phyloP scores from a whole-genome alignment of 1,140 invertebrate genomes.

The roundworm (Caenorhabditis elegans) region WBcel235 BX284603.4:4645501-4646000 shows the following conservation, averaged over 20 bases:
- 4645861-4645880: conserved; percentile 6
- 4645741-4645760: conserved; percentile 3
- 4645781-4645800: not conserved
- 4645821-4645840: not conserved
- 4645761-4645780: not conserved
- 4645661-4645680: no score
- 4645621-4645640: not conserved
- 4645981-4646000: no score
- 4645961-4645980: no score
- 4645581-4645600: conserved; percentile 27
- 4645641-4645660: not conserved
- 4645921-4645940: not conserved
- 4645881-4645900: not conserved
- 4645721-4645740: not conserved
- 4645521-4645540: not conserved
- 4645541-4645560: not conserved
- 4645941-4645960: not conserved
- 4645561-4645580: not conserved
- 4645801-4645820: conserved; percentile 1
- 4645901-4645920: not conserved
- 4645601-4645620: not conserved
- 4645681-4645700: no score
- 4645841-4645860: not conserved
- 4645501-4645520: conserved; percentile 4
- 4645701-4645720: not conserved